Evolutionary conservation across 2,113 vertebrate species (phyloP).

Genomic region (Thymallus thymallus): DNA sequence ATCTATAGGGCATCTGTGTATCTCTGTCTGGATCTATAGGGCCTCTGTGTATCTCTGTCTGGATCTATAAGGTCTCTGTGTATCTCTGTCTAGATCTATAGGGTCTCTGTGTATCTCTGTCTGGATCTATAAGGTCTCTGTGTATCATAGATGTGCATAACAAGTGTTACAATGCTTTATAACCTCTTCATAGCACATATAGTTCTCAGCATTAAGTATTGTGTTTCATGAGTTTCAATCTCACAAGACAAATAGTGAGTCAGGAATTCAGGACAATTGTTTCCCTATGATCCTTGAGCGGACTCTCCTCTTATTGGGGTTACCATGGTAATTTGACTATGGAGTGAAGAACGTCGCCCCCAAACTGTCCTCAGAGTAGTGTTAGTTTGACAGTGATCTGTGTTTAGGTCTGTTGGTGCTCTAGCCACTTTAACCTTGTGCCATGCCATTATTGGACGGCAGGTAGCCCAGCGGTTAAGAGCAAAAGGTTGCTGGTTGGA

Average conservation of each 20-base stretch:
- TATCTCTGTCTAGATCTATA: constrained; percentile 6
- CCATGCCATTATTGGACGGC: too few relatives aligned
- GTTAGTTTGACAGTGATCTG: neutral
- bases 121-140: constrained; percentile 32
- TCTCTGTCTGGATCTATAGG: too few relatives aligned
- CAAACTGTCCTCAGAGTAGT: neutral
- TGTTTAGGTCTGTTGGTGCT: neutral
- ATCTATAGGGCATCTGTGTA: too few relatives aligned
- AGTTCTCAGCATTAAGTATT: too few relatives aligned
- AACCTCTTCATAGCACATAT: neutral
- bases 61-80: constrained; percentile 37
- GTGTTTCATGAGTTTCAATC: neutral
- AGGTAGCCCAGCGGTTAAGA: too few relatives aligned
- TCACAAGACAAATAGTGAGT: neutral
- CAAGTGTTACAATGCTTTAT: too few relatives aligned
- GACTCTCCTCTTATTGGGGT: constrained; percentile 5
- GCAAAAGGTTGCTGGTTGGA: too few relatives aligned
- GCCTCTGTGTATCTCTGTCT: too few relatives aligned
- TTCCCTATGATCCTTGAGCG: constrained; percentile 21
- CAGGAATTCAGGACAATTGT: neutral
- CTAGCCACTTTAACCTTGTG: too few relatives aligned
- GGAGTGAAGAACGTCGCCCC: neutral
- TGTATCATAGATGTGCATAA: neutral
- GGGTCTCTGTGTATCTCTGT: too few relatives aligned
- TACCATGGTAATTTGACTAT: constrained; percentile 12